Base-by-base conservation (phyloP, 1,140 invertebrate genomes). In the Chironomus striatipennis region DNA sequence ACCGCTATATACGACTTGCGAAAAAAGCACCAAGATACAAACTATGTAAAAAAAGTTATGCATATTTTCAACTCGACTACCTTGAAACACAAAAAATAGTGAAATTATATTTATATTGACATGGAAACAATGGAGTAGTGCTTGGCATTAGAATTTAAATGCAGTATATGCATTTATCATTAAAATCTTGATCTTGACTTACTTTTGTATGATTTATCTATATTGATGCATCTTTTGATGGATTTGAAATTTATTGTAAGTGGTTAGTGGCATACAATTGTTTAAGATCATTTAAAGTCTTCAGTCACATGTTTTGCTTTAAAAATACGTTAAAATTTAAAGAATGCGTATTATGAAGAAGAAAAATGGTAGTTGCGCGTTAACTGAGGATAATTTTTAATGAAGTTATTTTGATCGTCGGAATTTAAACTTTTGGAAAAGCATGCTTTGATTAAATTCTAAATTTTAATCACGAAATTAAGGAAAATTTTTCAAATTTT, bases 61-160 rank as follows among this genome's bases (percentile, higher is more conserved):
- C n/a, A 57, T 10, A 47, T 47, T 47, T 47, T 47, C 43, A 47
- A 47, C 43, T 47, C 7, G 47, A 57, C 12, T n/a, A 57, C 47
- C 47, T 57, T 57, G 47, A 57, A 57, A 57, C 47, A 57, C 12
- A 57, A 57, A 57, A 57, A 57, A 57, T 57, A 57, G 47, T n/a
- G 47, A 57, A 57, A 57, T 57, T 57, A n/a, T n/a, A 57, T 57
- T 57, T 57, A 57, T 57, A 57, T 57, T n/a, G 47, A 12, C n/a
- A 15, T 57, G n/a, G n/a, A 10, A 57, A 57, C 47, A 57, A 57
- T 57, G 47, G 47, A 12, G 47, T 57, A n/a, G 47, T 15, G 47
- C 12, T 57, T 15, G 15, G n/a, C 12, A 1, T 57, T 15, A 57
- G 12, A 57, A 57, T 57, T n/a, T n/a, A 12, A 15, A 57, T 57